Percentiles rank a stretch among this genome's conserved stretches.
Evolutionary conservation across 92 coral and sea anemone species (phyloP).

Genomic region (Montipora capitata): DNA sequence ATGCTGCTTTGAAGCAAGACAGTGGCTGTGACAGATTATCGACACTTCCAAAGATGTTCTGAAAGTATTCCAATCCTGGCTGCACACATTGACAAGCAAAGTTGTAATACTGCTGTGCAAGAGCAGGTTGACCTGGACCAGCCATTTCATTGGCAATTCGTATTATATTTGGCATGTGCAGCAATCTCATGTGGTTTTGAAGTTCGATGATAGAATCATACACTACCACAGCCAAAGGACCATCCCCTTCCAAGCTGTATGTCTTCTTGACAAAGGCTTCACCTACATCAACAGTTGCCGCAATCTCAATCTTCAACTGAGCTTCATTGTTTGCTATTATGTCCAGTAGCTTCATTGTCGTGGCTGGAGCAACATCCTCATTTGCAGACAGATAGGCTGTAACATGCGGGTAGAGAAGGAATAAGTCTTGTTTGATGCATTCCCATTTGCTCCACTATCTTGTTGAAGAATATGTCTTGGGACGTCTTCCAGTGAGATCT

Average conservation of each 20-base stretch:
- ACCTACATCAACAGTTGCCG: constrained; percentile 19
- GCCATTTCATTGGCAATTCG: constrained; percentile 24
- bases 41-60: constrained; percentile 27
- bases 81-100: constrained; percentile 39
- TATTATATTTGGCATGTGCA: constrained; percentile 33
- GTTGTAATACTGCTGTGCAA: constrained; percentile 4
- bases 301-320: constrained; percentile 11
- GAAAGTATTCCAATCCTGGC: constrained; percentile 42
- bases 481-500: constrained; percentile 29
- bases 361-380: constrained; percentile 39
- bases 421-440: constrained; percentile 55
- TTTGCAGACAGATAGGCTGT: constrained; percentile 24
- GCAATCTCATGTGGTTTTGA: constrained; percentile 34
- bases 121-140: constrained; percentile 17
- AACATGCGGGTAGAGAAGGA: constrained; percentile 32
- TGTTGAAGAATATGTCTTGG: constrained; percentile 65
- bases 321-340: constrained; percentile 19
- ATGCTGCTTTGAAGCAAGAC: constrained; percentile 46
- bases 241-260: background rate
- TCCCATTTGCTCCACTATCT: constrained; percentile 72
- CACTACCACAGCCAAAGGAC: constrained; percentile 9
- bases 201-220: constrained; percentile 33
- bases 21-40: constrained; percentile 44
- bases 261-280: constrained; percentile 42
- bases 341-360: constrained; percentile 48